phyloP scores from a whole-genome alignment of 2,888 invertebrate genomes.

The Lamellibrachia columna region DNA sequence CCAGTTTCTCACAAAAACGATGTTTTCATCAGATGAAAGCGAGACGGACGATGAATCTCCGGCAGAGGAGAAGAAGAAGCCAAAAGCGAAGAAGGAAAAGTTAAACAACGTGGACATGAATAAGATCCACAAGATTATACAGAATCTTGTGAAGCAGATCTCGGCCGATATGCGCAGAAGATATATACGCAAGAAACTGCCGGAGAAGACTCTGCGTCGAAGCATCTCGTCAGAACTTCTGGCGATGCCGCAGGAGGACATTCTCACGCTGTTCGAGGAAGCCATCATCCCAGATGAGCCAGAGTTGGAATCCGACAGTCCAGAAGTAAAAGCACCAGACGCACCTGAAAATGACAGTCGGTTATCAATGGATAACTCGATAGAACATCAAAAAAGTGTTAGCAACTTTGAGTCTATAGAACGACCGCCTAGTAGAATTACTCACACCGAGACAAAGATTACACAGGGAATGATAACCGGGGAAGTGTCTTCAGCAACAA shows the following conservation, averaged over 20 bases:
- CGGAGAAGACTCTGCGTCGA: conserved; percentile 27
- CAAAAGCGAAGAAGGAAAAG: background rate
- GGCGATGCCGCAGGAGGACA: background rate
- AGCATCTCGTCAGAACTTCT: conserved; percentile 24
- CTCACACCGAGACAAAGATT: background rate
- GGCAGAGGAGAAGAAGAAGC: conserved; percentile 24
- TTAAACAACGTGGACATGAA: conserved; percentile 39
- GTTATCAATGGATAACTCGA: background rate
- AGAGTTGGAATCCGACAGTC: background rate
- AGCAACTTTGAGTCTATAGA: background rate
- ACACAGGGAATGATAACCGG: conserved; percentile 25
- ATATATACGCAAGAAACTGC: conserved; percentile 20
- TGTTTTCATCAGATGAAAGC: conserved; percentile 21
- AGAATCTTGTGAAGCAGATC: conserved; percentile 40
- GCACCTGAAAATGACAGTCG: background rate
- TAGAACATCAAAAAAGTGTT: background rate
- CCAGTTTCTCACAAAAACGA: conserved; percentile 18
- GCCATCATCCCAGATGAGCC: conserved; percentile 33
- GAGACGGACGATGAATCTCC: conserved; percentile 25
- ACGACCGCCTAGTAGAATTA: background rate
- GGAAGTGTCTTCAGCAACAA: background rate
- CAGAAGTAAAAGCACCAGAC: background rate
- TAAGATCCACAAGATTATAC: conserved; percentile 41
- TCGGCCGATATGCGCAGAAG: conserved; percentile 38
- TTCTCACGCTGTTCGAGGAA: conserved; percentile 30